Evolutionary conservation across 1,140 invertebrate genomes (phyloP), one percentile per base, ranked within the genome.

Genomic region (Panagrolaimus sp.): DNA sequence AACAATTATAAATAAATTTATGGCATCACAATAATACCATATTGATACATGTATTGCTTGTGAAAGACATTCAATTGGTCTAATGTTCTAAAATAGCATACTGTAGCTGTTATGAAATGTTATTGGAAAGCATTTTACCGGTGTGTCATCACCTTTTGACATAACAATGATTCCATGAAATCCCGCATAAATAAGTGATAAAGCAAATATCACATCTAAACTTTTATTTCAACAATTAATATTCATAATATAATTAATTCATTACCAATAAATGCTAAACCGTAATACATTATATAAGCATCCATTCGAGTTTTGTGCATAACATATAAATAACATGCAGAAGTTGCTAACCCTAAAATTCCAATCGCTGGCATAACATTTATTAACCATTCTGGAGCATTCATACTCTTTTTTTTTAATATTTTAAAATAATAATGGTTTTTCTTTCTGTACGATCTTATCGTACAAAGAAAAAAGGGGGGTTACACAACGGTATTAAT

Each of bases 61-160:
- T 27, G 51, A 57, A 57, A 57, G 51, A 57, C 51, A 57, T 57
- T 20, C 51, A 57, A 57, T 57, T 57, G 51, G 51, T 16, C 20
- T 57, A 25, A 27, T 57, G 11, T 57, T 57, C 51, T 57, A 5
- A 3, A 57, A n/a, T n/a, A 57, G 27, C 2, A 25, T n/a, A 57
- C 27, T 27, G 27, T 11, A 11, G 11, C 0, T 57, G n/a, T n/a
- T n/a, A 20, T 1, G 20, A 25, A 57, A n/a, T 20, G 27, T 5
- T 20, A 4, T 20, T 4, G n/a, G 3, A n/a, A 25, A 11, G 4
- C 9, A 4, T 25, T 27, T 13, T 57, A 57, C 51, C 51, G 27
- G 11, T 8, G 51, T 57, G 2, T 20, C 27, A 27, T 57, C 51
- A 57, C 51, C 27, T 57, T 57, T 20, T 27, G 27, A 25, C 13